Percentiles rank a stretch among this genome's conserved stretches.
These are phyloP conservation scores for Cyrtonyx montezumae DNA, from an alignment of 2,113 vertebrate genomes.

Conservation along the genomic window DNA sequence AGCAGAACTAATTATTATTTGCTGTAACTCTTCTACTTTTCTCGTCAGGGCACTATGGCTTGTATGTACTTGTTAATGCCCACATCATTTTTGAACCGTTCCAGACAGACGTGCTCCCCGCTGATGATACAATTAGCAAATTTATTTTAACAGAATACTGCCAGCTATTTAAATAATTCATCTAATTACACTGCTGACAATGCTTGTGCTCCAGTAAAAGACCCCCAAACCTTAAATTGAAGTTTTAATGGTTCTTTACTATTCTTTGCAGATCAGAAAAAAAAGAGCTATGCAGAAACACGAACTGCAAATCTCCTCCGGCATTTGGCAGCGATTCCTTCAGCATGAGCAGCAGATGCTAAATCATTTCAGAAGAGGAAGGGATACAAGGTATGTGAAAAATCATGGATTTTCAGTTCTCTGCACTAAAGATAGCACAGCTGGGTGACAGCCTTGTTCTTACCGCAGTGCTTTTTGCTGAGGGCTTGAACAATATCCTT, in stretches of 20 bases:
- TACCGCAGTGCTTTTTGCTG: not conserved
- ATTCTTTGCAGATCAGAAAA: slow-evolving; percentile 2
- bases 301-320: not conserved
- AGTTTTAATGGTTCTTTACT: not conserved
- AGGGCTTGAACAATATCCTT: not conserved
- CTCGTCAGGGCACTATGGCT: not conserved
- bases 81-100: not conserved
- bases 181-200: not conserved
- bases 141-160: not conserved
- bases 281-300: not conserved
- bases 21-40: not conserved
- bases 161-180: not conserved
- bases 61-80: not conserved
- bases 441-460: not conserved
- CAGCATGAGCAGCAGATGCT: not conserved
- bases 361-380: not conserved
- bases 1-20: not conserved
- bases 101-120: not conserved
- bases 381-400: not conserved
- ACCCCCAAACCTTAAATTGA: not conserved
- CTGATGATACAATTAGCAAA: not conserved
- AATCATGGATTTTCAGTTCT: not conserved
- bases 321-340: slow-evolving; percentile 8
- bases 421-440: not conserved
- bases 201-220: not conserved